Evolutionary conservation across 2,797 vertebrate species (phyloP).

Genomic region (Tokudaia muenninki): DNA sequence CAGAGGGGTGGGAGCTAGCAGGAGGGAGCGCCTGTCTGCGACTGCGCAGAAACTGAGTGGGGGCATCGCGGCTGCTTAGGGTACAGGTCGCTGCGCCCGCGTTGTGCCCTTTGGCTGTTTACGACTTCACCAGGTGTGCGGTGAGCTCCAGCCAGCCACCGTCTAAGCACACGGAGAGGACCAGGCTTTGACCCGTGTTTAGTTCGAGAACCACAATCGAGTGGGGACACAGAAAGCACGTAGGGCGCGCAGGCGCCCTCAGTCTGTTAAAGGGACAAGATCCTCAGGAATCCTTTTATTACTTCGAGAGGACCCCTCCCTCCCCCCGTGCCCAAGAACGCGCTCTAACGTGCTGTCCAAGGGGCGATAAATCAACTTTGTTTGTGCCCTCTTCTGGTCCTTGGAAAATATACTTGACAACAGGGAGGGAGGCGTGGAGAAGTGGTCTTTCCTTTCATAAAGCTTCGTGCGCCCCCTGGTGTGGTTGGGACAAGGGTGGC

Average conservation of each 20-base stretch:
- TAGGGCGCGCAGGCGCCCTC: no score
- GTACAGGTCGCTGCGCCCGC: no score
- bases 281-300: background rate
- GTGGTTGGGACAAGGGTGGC: background rate
- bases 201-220: slow-evolving; percentile 60
- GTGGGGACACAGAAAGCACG: background rate
- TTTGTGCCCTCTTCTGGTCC: slow-evolving; percentile 10
- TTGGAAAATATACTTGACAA: background rate
- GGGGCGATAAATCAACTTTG: slow-evolving; percentile 58
- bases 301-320: background rate
- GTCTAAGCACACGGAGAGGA: background rate
- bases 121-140: background rate
- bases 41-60: background rate
- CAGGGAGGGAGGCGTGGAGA: background rate
- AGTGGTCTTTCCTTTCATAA: background rate
- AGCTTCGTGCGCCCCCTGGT: background rate
- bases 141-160: background rate
- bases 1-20: background rate
- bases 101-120: background rate
- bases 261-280: background rate
- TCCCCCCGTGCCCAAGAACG: background rate
- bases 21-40: background rate
- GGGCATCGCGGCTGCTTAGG: background rate
- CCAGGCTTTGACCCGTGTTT: slow-evolving; percentile 37
- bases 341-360: background rate